Percentiles rank a stretch among this genome's conserved stretches.
Conservation (phyloP, 2,888 invertebrate genomes). For the Synergus gifuensis region DNA sequence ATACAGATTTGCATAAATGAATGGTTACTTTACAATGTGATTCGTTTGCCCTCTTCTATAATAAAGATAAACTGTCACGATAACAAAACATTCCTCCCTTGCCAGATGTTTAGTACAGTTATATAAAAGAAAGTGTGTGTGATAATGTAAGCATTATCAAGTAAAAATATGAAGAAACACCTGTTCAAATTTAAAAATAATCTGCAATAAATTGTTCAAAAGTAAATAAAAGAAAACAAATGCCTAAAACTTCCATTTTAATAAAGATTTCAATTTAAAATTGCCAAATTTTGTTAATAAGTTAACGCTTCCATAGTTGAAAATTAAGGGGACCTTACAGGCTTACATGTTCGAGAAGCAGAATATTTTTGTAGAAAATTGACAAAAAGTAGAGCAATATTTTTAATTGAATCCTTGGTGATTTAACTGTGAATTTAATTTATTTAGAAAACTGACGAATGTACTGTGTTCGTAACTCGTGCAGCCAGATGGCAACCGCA, state of each 20-base stretch:
- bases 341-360: too few relatives aligned
- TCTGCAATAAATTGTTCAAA: neutral
- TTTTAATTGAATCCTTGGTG: neutral
- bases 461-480: constrained; percentile 27
- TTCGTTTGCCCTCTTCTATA: constrained; percentile 24
- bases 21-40: constrained; percentile 14
- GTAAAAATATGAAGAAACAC: neutral
- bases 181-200: constrained; percentile 17
- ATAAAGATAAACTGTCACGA: constrained; percentile 31
- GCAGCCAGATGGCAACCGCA: constrained; percentile 21
- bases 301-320: too few relatives aligned
- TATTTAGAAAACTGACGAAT: neutral
- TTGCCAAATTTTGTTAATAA: too few relatives aligned
- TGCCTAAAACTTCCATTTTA: too few relatives aligned
- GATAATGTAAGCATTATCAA: neutral
- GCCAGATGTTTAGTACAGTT: constrained; percentile 36
- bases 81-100: constrained; percentile 35
- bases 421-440: constrained; percentile 11
- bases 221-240: too few relatives aligned
- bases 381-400: neutral
- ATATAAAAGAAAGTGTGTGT: constrained; percentile 17
- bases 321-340: too few relatives aligned
- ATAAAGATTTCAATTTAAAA: too few relatives aligned
- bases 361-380: neutral
- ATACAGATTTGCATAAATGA: constrained; percentile 36